Conservation (phyloP, 1,140 invertebrate species). For the Globodera ellingtonae region DNA sequence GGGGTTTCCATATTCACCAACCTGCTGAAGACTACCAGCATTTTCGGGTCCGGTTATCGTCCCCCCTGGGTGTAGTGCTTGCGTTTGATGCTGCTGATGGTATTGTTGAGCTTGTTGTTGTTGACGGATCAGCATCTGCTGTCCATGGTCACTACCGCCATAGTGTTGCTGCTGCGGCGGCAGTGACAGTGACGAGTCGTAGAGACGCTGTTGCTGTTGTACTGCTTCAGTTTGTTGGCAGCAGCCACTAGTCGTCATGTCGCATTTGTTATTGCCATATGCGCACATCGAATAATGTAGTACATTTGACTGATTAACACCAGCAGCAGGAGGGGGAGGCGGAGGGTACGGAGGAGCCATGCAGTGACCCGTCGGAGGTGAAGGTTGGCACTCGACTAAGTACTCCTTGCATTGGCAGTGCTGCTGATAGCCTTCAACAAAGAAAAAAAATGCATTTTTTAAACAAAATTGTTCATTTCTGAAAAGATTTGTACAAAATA, state of each 20-base stretch:
- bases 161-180: background rate
- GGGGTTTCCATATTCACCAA: background rate
- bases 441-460: conserved; percentile 2
- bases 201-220: background rate
- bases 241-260: background rate
- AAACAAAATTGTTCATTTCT: background rate
- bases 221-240: background rate
- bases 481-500: too few relatives aligned
- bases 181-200: background rate
- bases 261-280: background rate
- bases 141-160: background rate
- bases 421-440: conserved; percentile 5
- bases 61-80: background rate
- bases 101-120: background rate
- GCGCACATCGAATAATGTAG: background rate
- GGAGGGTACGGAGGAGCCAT: background rate
- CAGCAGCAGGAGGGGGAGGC: background rate
- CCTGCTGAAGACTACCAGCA: background rate
- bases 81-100: background rate
- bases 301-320: background rate
- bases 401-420: conserved; percentile 7
- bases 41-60: background rate
- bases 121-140: background rate
- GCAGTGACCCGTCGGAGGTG: background rate
- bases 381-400: background rate